Percentiles rank a stretch among this genome's conserved stretches.
phyloP scores from a whole-genome alignment of 2,113 vertebrate species.

The Bujurquina vittata region DNA sequence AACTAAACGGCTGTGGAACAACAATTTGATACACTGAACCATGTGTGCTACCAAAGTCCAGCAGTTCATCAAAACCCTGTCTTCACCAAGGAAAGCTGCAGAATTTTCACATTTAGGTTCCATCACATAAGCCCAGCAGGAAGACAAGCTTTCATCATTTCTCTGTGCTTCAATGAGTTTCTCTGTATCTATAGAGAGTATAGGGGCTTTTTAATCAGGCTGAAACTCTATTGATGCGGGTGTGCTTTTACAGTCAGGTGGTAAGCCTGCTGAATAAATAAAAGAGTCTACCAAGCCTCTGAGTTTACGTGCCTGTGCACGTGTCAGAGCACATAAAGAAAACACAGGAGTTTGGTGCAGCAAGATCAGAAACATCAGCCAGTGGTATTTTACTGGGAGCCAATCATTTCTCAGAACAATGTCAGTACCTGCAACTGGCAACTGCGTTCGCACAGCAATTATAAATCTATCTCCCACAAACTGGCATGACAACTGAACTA shows the following conservation, averaged over 20 bases:
- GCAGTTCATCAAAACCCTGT: too few relatives aligned
- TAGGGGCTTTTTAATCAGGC: too few relatives aligned
- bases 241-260: not conserved
- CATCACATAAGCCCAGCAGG: too few relatives aligned
- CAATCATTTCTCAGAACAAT: not conserved
- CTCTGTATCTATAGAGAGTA: too few relatives aligned
- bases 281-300: not conserved
- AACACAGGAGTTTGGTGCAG: rapidly evolving
- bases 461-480: rapidly evolving
- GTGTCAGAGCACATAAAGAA: not conserved
- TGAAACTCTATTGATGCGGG: too few relatives aligned
- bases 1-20: too few relatives aligned
- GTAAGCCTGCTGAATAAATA: not conserved
- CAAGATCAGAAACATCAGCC: not conserved
- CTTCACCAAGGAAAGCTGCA: too few relatives aligned
- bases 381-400: not conserved
- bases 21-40: too few relatives aligned
- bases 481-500: not conserved
- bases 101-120: too few relatives aligned
- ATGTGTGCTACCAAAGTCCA: too few relatives aligned
- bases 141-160: too few relatives aligned
- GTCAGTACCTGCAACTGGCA: not conserved
- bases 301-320: rapidly evolving
- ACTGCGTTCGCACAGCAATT: not conserved
- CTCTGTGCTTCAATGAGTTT: too few relatives aligned